These are phyloP conservation scores for Orthonychiurus folsomi DNA, from an alignment of 2,888 invertebrate genomes.

Conservation along the genomic window DNA sequence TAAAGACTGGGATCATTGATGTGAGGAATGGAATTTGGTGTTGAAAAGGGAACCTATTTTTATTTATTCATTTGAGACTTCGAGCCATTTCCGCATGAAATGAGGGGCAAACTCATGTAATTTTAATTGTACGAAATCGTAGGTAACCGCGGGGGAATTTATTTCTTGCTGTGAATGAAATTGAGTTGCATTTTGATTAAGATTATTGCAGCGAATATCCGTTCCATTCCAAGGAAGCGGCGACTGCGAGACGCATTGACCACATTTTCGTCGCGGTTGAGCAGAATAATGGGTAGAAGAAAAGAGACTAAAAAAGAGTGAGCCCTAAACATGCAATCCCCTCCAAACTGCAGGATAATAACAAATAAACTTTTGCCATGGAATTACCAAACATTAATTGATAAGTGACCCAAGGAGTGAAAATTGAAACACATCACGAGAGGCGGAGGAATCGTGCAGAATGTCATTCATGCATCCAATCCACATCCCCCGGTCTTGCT, in stretches of 20 bases:
- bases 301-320: too few relatives aligned
- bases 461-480: background rate
- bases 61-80: background rate
- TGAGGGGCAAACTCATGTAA: background rate
- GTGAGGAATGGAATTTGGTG: background rate
- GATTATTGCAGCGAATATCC: background rate
- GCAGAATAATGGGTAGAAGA: background rate
- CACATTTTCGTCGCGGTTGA: background rate
- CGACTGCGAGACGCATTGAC: background rate
- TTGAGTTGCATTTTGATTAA: background rate
- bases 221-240: background rate
- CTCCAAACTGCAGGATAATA: background rate
- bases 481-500: too few relatives aligned
- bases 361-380: background rate
- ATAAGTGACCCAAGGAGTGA: background rate
- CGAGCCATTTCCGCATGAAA: background rate
- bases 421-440: background rate
- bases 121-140: background rate
- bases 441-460: background rate
- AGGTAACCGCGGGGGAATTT: background rate
- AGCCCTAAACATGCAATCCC: too few relatives aligned
- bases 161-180: conserved; percentile 1
- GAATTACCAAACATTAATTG: background rate
- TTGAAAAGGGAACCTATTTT: background rate
- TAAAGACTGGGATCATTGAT: too few relatives aligned